These are phyloP conservation scores for Cettia cetti DNA, from an alignment of 2,113 vertebrate genomes.

Conservation along the genomic window DNA sequence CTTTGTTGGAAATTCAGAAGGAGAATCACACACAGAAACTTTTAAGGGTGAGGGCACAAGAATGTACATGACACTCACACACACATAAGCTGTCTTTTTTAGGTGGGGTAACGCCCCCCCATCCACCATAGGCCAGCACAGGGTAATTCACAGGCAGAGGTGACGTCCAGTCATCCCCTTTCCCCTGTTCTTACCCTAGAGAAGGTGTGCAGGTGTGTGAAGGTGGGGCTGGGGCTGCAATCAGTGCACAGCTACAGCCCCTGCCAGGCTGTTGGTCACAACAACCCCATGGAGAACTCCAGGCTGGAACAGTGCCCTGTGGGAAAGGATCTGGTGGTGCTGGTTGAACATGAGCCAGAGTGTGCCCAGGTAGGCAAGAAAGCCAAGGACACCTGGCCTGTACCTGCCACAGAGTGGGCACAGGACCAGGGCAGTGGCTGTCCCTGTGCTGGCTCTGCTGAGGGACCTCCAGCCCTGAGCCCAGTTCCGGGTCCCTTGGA, in stretches of 20 bases:
- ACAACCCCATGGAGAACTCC: neutral
- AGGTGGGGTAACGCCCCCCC: neutral
- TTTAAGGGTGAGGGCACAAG: neutral
- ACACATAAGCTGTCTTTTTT: neutral
- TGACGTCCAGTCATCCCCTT: neutral
- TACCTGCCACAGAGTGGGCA: neutral
- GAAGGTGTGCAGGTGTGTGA: neutral
- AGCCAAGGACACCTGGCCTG: neutral
- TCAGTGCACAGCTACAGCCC: neutral
- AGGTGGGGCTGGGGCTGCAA: neutral
- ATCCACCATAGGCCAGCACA: neutral
- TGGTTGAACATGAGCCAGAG: no score
- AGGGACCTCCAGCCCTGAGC: neutral
- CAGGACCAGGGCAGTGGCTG: neutral
- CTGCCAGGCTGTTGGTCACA: neutral
- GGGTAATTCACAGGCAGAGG: neutral
- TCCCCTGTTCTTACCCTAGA: neutral
- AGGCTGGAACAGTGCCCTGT: neutral
- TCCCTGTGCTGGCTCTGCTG: neutral
- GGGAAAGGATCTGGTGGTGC: neutral
- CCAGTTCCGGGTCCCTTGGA: accelerated
- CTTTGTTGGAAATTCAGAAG: neutral
- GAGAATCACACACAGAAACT: neutral
- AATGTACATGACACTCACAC: neutral
- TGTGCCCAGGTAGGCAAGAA: neutral